phyloP scores from a whole-genome alignment of 2,888 invertebrate species.

The Torymus texanus region DNA sequence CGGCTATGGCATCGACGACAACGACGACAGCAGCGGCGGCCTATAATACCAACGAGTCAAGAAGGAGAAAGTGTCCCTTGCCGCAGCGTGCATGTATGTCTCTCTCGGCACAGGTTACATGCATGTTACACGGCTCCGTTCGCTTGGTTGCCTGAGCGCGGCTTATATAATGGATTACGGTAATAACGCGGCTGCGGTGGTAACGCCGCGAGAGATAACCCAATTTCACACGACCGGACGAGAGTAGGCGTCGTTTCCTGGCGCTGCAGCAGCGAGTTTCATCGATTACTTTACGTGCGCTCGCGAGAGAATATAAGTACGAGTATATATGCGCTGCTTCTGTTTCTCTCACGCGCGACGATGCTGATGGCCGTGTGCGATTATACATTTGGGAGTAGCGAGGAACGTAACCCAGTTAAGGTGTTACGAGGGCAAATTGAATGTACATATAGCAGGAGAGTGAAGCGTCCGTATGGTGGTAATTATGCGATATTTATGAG shows the following conservation, averaged over 20 bases:
- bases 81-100: neutral
- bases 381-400: neutral
- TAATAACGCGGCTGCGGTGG: slow-evolving; percentile 39
- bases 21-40: too few relatives aligned
- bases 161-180: slow-evolving; percentile 62
- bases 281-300: slow-evolving; percentile 21
- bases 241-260: slow-evolving; percentile 46
- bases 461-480: too few relatives aligned
- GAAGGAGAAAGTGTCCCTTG: slow-evolving; percentile 60
- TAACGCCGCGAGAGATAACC: slow-evolving; percentile 44
- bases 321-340: neutral
- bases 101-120: slow-evolving; percentile 40
- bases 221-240: slow-evolving; percentile 49
- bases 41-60: too few relatives aligned
- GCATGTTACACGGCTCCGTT: slow-evolving; percentile 36
- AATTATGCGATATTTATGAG: too few relatives aligned
- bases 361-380: neutral
- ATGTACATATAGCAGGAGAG: neutral
- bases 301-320: neutral
- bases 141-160: neutral
- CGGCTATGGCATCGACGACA: too few relatives aligned
- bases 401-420: neutral
- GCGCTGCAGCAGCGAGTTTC: neutral
- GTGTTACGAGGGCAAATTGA: slow-evolving; percentile 9
- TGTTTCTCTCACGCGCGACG: neutral